Conservation (phyloP, 2,113 vertebrate genomes). For the Solea solea region DNA sequence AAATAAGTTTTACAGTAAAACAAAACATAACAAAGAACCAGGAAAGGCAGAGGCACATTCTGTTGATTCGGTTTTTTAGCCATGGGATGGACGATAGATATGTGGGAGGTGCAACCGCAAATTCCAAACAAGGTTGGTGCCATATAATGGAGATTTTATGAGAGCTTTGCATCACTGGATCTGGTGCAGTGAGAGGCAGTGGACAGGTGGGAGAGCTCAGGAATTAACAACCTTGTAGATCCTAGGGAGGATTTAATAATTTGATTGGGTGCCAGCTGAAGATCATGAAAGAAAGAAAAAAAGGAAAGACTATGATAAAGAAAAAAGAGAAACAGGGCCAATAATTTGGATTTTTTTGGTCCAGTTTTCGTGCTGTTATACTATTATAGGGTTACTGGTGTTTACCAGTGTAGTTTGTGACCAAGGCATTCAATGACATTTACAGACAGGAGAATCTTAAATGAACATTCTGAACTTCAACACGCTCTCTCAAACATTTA, state of each 20-base stretch:
- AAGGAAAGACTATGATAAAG: not conserved
- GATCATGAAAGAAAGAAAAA: not conserved
- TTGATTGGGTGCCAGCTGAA: conserved; percentile 8
- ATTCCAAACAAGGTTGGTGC: not conserved
- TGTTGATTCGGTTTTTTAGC: too few species aligned
- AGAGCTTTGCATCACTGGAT: conserved; percentile 13
- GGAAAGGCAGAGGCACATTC: not conserved
- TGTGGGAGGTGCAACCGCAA: not conserved
- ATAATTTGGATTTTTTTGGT: not conserved
- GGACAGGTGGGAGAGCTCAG: not conserved
- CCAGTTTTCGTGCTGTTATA: too few species aligned
- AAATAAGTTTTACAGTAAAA: too few species aligned
- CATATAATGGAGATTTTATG: not conserved
- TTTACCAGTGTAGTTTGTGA: too few species aligned
- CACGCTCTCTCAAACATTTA: too few species aligned
- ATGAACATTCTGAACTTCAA: too few species aligned
- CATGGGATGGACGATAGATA: not conserved
- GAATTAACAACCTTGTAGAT: conserved; percentile 8
- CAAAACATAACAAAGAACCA: not conserved
- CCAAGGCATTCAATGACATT: too few species aligned
- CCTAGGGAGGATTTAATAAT: conserved; percentile 20
- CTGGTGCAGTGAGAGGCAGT: not conserved
- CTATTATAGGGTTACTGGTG: too few species aligned
- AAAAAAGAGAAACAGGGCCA: not conserved
- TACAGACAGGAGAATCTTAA: too few species aligned